Evolutionary conservation across 2,888 invertebrate species (phyloP), one percentile per base, ranked within the genome.

Genomic region (Drosophila birchii): DNA sequence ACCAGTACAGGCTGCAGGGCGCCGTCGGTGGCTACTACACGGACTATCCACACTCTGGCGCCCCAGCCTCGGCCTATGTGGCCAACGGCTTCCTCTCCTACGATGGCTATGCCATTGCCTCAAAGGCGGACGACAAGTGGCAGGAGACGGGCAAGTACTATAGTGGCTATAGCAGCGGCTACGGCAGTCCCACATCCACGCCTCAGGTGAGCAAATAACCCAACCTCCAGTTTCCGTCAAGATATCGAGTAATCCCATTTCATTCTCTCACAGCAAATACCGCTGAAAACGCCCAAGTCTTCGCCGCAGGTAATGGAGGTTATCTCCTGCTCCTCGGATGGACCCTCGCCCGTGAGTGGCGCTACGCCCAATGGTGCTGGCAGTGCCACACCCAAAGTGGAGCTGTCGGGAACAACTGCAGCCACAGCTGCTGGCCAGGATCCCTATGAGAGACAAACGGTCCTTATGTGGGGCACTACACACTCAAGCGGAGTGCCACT

Each of bases 391-490:
- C 92, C 93, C 23, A 93, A 93, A 77, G 88, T 92, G 16, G 93
- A 93, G 77, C 43, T 89, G 16, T 82, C 91, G 8, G 80, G 88
- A 3, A 71, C 91, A 0, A 38, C 86, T 2, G 66, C 66, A 0
- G 53, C 67, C 0, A 34, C 71, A 2, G 66, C 62, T 5, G 41
- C 61, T 11, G 64, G 69, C 7, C 91, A 92, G 26, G 92, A 92
- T 78, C 92, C 91, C 7, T 92, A 93, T 72, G 93, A 94, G 81
- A 94, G 98, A 49, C 98, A 98, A 93, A 98, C 98, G 14, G 98
- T 98, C 60, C 94, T 98, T 47, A 98, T 98, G 98, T 98, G 98
- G 98, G 98, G 97, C 26, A 94, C 95, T 5, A 94, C 95, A 0
- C 74, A 94, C 93, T 86, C 90, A 44, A 88, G 88, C 45, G 90